Conservation (phyloP, 2,113 vertebrate species). For the Chiloscyllium plagiosum region DNA sequence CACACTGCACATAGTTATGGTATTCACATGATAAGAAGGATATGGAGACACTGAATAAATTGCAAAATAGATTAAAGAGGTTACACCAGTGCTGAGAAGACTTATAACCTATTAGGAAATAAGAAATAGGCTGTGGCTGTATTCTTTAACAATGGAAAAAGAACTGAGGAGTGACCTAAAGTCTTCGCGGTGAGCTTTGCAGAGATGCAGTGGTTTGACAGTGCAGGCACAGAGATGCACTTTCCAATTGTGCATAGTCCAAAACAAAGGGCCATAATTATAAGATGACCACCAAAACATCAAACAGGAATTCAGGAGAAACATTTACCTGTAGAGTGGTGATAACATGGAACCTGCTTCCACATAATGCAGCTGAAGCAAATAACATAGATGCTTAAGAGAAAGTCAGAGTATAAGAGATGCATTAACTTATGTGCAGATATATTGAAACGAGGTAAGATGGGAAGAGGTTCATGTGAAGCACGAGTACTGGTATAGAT, state of each 20-base stretch:
- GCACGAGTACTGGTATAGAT: background rate
- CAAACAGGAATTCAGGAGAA: background rate
- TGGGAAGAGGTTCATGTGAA: background rate
- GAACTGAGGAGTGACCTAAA: background rate
- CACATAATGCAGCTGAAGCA: background rate
- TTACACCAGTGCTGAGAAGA: background rate
- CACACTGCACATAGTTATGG: background rate
- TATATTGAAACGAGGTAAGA: background rate
- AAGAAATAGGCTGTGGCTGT: background rate
- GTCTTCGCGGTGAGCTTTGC: background rate
- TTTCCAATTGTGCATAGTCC: background rate
- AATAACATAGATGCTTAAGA: background rate
- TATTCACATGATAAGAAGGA: background rate
- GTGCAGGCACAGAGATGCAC: background rate
- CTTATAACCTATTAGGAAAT: background rate
- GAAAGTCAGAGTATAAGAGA: background rate
- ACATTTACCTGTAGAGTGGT: background rate
- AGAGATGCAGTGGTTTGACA: background rate
- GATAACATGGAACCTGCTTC: background rate
- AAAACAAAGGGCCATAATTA: background rate
- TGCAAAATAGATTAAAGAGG: background rate
- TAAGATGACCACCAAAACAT: background rate
- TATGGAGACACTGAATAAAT: background rate
- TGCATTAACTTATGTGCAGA: background rate
- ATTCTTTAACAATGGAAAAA: background rate